Percentiles rank a stretch among this genome's conserved stretches.
These are phyloP conservation scores for Rhinoraja longicauda DNA, from an alignment of 2,797 vertebrate species.

Conservation along the genomic window DNA sequence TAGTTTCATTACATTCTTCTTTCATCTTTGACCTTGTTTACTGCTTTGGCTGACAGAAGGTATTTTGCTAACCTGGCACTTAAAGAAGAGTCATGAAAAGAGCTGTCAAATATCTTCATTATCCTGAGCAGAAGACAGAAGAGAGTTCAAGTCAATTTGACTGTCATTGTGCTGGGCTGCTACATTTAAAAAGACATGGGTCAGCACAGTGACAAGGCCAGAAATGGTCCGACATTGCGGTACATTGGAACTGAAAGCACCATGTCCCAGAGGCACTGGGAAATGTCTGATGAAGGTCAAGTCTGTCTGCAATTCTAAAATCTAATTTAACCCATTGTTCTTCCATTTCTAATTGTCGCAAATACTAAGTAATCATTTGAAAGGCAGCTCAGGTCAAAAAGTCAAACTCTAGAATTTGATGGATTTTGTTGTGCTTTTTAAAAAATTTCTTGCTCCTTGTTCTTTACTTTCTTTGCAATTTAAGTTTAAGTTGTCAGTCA, in stretches of 20 bases:
- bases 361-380: not conserved
- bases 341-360: not conserved
- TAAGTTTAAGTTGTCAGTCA: too few relatives aligned
- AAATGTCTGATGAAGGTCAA: conserved; percentile 38
- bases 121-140: conserved; percentile 36
- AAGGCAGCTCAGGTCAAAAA: not conserved
- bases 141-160: conserved; percentile 39
- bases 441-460: not conserved
- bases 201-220: conserved; percentile 37
- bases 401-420: not conserved
- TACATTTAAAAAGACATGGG: conserved; percentile 36
- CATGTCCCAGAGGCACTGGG: conserved; percentile 28
- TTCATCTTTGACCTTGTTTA: conserved; percentile 39
- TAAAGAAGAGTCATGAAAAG: conserved; percentile 39
- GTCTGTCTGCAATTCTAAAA: conserved; percentile 32
- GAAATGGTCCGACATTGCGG: conserved; percentile 33
- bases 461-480: not conserved
- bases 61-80: conserved; percentile 33
- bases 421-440: not conserved
- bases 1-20: conserved; percentile 35
- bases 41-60: conserved; percentile 38
- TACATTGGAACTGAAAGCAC: conserved; percentile 39
- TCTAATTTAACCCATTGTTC: conserved; percentile 37
- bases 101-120: conserved; percentile 39
- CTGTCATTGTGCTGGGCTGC: conserved; percentile 34